phyloP scores from a whole-genome alignment of 2,113 vertebrate species.

The Ictidomys tridecemlineatus region DNA sequence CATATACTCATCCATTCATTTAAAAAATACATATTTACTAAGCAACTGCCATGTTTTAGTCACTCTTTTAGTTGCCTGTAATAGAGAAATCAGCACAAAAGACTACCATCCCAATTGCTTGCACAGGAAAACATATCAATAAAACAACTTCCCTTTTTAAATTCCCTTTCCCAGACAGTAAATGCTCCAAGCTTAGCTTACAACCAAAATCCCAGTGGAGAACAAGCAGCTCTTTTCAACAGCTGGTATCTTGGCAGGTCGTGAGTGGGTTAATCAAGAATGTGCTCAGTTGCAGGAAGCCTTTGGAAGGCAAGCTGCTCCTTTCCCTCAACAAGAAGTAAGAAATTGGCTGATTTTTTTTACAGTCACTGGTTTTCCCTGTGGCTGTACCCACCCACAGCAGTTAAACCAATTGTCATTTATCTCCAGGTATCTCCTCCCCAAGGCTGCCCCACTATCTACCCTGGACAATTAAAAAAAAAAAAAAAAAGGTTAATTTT shows the following conservation, averaged over 20 bases:
- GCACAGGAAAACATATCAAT: not conserved
- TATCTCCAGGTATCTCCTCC: not conserved
- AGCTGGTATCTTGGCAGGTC: constrained; percentile 46
- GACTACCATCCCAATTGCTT: not conserved
- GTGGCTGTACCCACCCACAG: constrained; percentile 5
- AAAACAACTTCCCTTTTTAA: not conserved
- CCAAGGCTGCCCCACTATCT: constrained; percentile 6
- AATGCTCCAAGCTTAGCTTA: not conserved
- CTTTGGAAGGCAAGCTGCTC: constrained; percentile 66
- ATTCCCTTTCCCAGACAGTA: not conserved
- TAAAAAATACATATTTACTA: not conserved
- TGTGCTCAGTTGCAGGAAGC: constrained; percentile 43
- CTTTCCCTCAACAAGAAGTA: constrained; percentile 67
- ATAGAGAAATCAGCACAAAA: not conserved
- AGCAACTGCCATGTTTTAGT: not conserved
- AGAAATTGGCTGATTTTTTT: constrained; percentile 65
- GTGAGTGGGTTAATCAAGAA: constrained; percentile 48
- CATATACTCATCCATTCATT: not conserved
- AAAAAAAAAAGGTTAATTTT: not conserved
- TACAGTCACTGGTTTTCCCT: constrained; percentile 68
- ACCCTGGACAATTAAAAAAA: not conserved
- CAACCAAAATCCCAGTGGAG: not conserved
- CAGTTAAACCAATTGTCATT: constrained; percentile 63
- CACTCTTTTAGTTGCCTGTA: not conserved
- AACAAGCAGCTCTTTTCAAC: constrained; percentile 7